These are phyloP conservation scores for Oryzias sinensis DNA, from an alignment of 2,797 vertebrate species.

Conservation along the genomic window DNA sequence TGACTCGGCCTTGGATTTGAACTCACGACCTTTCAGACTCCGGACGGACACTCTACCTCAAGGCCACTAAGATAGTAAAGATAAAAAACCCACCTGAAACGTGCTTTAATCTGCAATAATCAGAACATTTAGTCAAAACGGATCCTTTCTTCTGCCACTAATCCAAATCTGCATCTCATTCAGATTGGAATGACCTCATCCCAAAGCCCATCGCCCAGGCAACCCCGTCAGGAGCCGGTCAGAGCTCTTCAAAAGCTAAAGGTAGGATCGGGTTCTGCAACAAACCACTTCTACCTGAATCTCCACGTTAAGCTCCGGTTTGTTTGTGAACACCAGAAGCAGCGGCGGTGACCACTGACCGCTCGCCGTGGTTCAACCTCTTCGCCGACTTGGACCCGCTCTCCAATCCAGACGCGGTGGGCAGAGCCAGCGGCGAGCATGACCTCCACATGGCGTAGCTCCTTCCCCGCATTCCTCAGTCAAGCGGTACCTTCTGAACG, in stretches of 20 bases:
- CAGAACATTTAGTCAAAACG: no score
- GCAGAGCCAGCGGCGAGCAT: constrained; percentile 86
- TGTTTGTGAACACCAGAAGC: constrained; percentile 61
- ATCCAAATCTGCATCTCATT: constrained; percentile 48
- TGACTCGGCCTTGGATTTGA: no score
- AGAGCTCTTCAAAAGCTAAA: constrained; percentile 69
- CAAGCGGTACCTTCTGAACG: neutral
- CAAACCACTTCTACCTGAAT: no score
- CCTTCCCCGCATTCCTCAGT: constrained; percentile 1
- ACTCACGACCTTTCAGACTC: no score
- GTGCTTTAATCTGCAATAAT: no score
- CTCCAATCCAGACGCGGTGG: constrained; percentile 84
- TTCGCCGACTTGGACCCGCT: constrained; percentile 85
- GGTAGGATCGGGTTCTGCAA: constrained; percentile 62
- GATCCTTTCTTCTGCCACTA: constrained; percentile 1
- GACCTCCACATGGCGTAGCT: constrained; percentile 91
- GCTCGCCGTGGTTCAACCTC: constrained; percentile 82
- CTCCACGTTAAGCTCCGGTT: neutral
- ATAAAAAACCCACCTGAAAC: no score
- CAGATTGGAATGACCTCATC: constrained; percentile 79
- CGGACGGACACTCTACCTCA: no score
- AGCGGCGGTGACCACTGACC: constrained; percentile 72
- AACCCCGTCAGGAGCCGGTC: constrained; percentile 71
- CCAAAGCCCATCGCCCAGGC: constrained; percentile 61
- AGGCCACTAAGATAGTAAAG: no score